Conservation (phyloP, 2,888 invertebrate genomes). For the Orthosia gothica region DNA sequence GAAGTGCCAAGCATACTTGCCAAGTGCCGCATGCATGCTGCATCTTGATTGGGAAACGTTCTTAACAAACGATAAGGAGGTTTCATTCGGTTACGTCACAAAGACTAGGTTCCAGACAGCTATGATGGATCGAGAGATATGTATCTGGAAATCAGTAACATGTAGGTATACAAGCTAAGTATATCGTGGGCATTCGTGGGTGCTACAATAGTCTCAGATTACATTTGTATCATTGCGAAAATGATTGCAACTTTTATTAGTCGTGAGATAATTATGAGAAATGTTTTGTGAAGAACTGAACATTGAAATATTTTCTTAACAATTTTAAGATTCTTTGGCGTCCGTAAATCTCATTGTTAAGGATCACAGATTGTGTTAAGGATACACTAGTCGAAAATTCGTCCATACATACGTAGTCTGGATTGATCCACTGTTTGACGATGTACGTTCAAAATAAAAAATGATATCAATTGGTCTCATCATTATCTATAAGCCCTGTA, state of each 20-base stretch:
- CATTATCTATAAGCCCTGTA: no score
- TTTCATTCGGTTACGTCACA: constrained; percentile 60
- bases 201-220: constrained; percentile 62
- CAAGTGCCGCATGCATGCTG: constrained; percentile 38
- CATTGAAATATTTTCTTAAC: constrained; percentile 17
- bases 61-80: constrained; percentile 45
- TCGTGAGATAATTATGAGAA: constrained; percentile 54
- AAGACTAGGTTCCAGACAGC: constrained; percentile 55
- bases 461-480: no score
- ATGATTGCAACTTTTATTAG: constrained; percentile 52
- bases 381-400: no score
- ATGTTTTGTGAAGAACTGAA: constrained; percentile 33
- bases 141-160: constrained; percentile 60
- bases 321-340: constrained; percentile 8
- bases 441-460: no score
- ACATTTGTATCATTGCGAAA: constrained; percentile 58
- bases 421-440: no score
- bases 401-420: no score
- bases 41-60: constrained; percentile 62
- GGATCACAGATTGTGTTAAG: no score
- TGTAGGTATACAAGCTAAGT: constrained; percentile 38
- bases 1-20: constrained; percentile 62
- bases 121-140: constrained; percentile 68
- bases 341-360: constrained; percentile 14
- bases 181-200: constrained; percentile 64